Evolutionary conservation across 2,113 vertebrate genomes (phyloP), one percentile per base, ranked within the genome.

Genomic region (Dinomys branickii): DNA sequence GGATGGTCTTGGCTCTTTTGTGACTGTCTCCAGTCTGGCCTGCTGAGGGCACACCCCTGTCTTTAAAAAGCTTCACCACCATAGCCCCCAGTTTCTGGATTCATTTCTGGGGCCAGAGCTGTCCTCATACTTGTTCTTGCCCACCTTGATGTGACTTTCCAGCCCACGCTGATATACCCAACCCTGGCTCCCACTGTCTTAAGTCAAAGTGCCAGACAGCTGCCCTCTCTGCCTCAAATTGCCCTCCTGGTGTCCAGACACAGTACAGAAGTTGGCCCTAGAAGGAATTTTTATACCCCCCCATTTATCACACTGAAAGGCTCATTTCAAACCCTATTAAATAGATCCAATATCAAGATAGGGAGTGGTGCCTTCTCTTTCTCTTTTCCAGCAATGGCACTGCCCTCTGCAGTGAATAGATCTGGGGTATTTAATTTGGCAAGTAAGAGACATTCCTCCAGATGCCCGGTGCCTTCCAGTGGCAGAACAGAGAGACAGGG

Each of bases 301-400:
- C 52, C 95, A 96, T 97, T 96, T 50, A 95, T 97, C 95, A 97
- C 28, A 56, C 63, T 94, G 73, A 92, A 96, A 87, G 85, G 77
- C 56, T 94, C 54, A 10, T 38, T 92, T 94, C 96, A 88, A 95
- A 94, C 91, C 90, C 88, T 81, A 94, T 97, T 92, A 52, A 65
- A 50, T 2, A 71, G 94, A 90, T 95, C 88, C 71, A 69, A 94
- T 28, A 83, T 61, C 61, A 91, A 96, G 84, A 91, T 0, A 71
- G 44, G 52, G 85, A 82, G 56, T 92, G 90, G 59, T 0, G 44
- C 56, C 69, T 61, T 83, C 67, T 80, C 65, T 78, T n/a, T 75
- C 54, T 83, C 61, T 85, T 73, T 56, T 82, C 81, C 67, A 90
- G 81, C 88, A 85, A 86, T 22, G 56, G 67, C n/a, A 69, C 80